phyloP scores from a whole-genome alignment of 1,140 invertebrate genomes.

The Sycobia sp. region DNA sequence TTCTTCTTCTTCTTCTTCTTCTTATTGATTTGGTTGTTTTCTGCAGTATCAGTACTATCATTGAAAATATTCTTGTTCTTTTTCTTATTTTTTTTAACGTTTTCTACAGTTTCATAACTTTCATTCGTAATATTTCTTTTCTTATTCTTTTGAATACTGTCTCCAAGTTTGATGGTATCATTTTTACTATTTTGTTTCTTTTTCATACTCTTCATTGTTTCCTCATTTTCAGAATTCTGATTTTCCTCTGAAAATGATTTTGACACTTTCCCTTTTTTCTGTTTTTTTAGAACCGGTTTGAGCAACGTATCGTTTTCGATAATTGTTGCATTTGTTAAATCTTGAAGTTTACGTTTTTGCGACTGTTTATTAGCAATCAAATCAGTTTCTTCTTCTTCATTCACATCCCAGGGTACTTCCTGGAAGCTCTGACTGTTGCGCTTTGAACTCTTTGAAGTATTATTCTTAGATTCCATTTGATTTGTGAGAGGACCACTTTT shows the following conservation, averaged over 20 bases:
- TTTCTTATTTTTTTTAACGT: too few relatives aligned
- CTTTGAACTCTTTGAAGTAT: conserved; percentile 8
- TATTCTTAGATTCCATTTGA: background rate
- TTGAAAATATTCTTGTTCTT: too few relatives aligned
- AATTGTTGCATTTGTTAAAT: conserved; percentile 10
- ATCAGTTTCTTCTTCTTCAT: too few relatives aligned
- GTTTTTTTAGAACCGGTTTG: background rate
- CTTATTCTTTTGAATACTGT: too few relatives aligned
- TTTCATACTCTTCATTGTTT: conserved; percentile 11
- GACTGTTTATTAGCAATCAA: conserved; percentile 19
- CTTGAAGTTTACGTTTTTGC: conserved; percentile 30
- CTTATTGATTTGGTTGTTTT: background rate
- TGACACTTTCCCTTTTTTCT: conserved; percentile 1
- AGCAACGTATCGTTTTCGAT: conserved; percentile 1
- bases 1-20: conserved; percentile 9
- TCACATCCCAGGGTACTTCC: too few relatives aligned
- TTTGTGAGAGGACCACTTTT: background rate
- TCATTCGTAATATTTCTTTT: too few relatives aligned
- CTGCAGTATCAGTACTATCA: too few relatives aligned
- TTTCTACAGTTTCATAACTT: background rate
- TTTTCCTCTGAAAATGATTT: background rate
- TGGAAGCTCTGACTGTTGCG: background rate
- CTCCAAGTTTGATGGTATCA: too few relatives aligned
- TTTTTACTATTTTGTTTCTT: conserved; percentile 5
- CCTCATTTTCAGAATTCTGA: conserved; percentile 1